phyloP scores from a whole-genome alignment of 2,113 vertebrate species.

The Malaclemys terrapin region DNA sequence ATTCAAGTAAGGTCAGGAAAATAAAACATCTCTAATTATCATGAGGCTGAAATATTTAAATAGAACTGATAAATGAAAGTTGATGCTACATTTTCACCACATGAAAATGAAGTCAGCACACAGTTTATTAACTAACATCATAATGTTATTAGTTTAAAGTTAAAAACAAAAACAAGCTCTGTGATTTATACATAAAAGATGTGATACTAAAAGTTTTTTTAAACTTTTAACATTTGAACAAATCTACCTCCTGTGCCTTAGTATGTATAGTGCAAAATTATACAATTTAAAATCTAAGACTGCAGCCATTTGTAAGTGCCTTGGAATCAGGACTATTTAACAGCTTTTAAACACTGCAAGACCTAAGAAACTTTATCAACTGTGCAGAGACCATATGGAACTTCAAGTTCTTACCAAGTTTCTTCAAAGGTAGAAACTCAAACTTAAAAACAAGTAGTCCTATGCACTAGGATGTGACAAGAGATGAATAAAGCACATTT shows the following conservation, averaged over 20 bases:
- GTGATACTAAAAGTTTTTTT: background rate
- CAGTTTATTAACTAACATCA: background rate
- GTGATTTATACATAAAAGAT: background rate
- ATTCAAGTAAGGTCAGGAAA: background rate
- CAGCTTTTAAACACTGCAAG: background rate
- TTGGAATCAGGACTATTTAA: background rate
- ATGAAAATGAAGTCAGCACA: background rate
- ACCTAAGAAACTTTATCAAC: background rate
- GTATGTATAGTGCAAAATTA: no score
- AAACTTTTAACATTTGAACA: no score
- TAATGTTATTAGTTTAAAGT: background rate
- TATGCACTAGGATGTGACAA: no score
- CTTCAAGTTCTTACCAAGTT: background rate
- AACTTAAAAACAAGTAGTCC: background rate
- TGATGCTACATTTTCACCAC: background rate
- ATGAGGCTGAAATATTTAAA: background rate
- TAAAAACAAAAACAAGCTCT: background rate
- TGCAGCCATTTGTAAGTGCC: background rate
- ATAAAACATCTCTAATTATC: background rate
- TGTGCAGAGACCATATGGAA: background rate
- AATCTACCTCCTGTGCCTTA: background rate
- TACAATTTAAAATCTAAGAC: background rate
- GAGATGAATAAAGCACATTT: no score
- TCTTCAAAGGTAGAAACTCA: background rate
- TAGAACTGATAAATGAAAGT: background rate